Evolutionary conservation across 2,797 vertebrate species (phyloP).

Genomic region (Aratinga solstitialis): DNA sequence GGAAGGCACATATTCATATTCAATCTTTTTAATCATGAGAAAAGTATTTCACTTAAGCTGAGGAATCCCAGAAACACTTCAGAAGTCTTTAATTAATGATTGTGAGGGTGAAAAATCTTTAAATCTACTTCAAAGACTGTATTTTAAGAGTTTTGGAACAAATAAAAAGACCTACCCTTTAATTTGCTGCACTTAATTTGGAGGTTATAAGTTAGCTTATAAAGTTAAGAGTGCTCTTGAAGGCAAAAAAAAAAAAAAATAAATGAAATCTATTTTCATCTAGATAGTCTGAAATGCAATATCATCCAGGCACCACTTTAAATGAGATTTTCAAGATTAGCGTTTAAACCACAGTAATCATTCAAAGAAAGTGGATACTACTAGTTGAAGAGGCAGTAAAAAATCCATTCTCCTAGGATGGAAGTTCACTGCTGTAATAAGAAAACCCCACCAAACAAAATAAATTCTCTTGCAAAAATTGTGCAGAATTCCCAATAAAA

Average conservation of each 20-base stretch:
- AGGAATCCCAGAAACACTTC: background rate
- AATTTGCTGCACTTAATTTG: background rate
- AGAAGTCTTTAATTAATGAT: background rate
- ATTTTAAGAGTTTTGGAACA: background rate
- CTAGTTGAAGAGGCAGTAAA: background rate
- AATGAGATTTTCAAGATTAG: background rate
- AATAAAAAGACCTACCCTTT: background rate
- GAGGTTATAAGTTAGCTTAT: background rate
- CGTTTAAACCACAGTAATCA: rapidly evolving
- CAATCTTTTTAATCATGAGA: background rate
- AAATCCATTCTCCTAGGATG: background rate
- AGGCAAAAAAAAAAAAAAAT: background rate
- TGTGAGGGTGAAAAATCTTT: background rate
- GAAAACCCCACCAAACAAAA: background rate
- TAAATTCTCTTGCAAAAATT: background rate
- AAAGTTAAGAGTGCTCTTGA: background rate
- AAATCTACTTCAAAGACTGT: background rate
- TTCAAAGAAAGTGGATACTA: background rate
- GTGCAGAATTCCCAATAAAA: background rate
- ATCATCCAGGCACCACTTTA: background rate
- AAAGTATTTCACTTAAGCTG: background rate
- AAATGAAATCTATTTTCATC: background rate
- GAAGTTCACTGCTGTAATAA: background rate
- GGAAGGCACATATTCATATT: background rate
- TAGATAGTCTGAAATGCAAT: background rate